Conservation (phyloP, 2,113 vertebrate genomes). For the Calyptomena viridis region DNA sequence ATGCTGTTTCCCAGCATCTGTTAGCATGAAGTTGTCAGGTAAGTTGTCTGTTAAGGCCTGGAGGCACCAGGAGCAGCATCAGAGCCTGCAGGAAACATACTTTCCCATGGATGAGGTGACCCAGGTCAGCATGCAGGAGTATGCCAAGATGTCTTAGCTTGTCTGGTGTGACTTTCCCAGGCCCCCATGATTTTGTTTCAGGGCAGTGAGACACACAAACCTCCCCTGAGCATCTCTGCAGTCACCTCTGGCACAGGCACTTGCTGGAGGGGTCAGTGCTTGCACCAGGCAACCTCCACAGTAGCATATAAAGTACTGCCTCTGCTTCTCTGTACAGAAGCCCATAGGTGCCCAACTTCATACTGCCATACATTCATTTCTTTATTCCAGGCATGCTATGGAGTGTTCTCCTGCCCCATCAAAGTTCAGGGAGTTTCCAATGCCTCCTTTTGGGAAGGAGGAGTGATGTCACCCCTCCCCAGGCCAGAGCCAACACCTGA, state of each 20-base stretch:
- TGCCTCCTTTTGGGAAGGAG: background rate
- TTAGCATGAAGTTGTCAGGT: background rate
- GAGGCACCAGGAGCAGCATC: background rate
- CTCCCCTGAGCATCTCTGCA: background rate
- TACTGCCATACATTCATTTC: too few species aligned
- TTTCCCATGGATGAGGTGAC: background rate
- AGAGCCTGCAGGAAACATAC: background rate
- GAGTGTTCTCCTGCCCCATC: background rate
- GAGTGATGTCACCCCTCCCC: background rate
- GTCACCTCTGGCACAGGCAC: accelerated
- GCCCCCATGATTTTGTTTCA: background rate
- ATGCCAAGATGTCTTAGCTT: background rate
- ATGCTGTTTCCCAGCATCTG: background rate
- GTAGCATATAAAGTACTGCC: background rate
- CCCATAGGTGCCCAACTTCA: background rate
- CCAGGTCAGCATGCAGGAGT: accelerated
- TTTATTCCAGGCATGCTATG: background rate
- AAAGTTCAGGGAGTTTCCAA: background rate
- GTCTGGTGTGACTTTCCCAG: background rate
- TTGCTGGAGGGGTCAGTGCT: background rate
- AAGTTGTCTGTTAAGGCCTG: background rate
- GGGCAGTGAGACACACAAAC: background rate
- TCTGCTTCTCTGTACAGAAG: background rate
- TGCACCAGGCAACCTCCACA: background rate
- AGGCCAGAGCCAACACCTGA: background rate